Percentiles rank a stretch among this genome's conserved stretches.
Evolutionary conservation across 2,113 vertebrate species (phyloP).

Genomic region (Menidia beryllina): DNA sequence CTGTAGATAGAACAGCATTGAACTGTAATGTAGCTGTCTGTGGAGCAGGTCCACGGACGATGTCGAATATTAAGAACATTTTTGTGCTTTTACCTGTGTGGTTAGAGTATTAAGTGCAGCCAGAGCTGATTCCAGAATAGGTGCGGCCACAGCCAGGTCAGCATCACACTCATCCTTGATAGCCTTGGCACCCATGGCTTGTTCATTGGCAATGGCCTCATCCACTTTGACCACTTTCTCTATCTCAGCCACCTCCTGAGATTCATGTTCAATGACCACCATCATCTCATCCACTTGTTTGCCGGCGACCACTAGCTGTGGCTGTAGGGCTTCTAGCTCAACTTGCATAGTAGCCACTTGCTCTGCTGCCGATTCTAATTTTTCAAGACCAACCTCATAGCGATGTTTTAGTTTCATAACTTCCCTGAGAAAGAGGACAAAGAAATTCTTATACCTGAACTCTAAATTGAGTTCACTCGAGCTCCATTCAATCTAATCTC

Average conservation of each 20-base stretch:
- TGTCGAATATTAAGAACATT: not conserved
- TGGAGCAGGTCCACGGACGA: not conserved
- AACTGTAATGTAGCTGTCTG: not conserved
- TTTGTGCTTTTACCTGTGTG: constrained; percentile 79
- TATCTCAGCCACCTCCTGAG: constrained; percentile 88
- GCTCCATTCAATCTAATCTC: not conserved
- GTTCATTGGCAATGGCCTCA: constrained; percentile 87
- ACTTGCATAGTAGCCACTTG: constrained; percentile 89
- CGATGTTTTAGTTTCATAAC: constrained; percentile 88
- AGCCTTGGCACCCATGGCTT: constrained; percentile 90
- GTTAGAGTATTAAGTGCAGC: constrained; percentile 89
- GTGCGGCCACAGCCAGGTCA: constrained; percentile 88
- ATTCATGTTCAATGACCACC: constrained; percentile 87
- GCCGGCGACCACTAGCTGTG: constrained; percentile 87
- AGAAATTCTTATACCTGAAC: not conserved
- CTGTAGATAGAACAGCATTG: constrained; percentile 65
- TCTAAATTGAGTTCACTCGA: not conserved
- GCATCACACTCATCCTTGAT: constrained; percentile 94
- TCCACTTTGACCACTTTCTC: constrained; percentile 90
- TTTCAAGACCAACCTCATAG: constrained; percentile 91
- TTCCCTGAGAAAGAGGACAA: constrained; percentile 75
- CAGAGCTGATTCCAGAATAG: constrained; percentile 87
- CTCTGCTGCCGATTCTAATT: constrained; percentile 87
- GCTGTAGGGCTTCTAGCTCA: constrained; percentile 90
- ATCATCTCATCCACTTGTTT: constrained; percentile 90